Evolutionary conservation across 2,113 vertebrate genomes (phyloP).

Genomic region (Eurystomus gularis): DNA sequence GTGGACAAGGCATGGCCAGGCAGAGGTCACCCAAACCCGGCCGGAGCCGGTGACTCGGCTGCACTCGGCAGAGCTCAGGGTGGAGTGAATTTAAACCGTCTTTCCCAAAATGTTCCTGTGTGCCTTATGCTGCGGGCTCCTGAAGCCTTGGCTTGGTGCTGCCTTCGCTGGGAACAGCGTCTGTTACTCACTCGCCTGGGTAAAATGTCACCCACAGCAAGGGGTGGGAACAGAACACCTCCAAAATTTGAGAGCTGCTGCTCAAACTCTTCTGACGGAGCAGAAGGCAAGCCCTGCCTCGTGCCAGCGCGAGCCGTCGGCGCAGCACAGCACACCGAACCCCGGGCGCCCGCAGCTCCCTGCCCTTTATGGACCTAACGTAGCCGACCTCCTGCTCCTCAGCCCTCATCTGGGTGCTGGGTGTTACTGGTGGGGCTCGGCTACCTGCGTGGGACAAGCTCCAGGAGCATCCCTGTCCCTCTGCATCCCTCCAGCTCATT

Average conservation of each 20-base stretch:
- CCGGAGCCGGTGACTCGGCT: not conserved
- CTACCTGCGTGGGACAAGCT: not conserved
- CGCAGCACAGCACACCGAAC: not conserved
- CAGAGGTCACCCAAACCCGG: not conserved
- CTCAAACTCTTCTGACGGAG: not conserved
- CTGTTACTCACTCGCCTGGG: not conserved
- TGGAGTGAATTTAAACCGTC: not conserved
- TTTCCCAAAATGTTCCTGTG: not conserved
- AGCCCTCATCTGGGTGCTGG: not conserved
- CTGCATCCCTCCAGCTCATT: not conserved
- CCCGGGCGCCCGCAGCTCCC: no score
- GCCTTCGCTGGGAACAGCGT: not conserved
- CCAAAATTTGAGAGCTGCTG: not conserved
- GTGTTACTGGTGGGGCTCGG: not conserved
- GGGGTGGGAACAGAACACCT: not conserved
- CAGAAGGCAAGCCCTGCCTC: not conserved
- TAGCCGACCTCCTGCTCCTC: not conserved
- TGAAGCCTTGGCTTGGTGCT: not conserved
- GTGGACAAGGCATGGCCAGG: not conserved
- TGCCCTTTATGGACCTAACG: rapidly evolving
- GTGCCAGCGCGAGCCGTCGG: not conserved
- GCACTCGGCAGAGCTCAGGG: not conserved
- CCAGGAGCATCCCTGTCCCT: not conserved
- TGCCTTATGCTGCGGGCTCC: not conserved
- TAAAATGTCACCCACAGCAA: not conserved